phyloP scores from a whole-genome alignment of 2,113 vertebrate species.

The Panurus biarmicus region DNA sequence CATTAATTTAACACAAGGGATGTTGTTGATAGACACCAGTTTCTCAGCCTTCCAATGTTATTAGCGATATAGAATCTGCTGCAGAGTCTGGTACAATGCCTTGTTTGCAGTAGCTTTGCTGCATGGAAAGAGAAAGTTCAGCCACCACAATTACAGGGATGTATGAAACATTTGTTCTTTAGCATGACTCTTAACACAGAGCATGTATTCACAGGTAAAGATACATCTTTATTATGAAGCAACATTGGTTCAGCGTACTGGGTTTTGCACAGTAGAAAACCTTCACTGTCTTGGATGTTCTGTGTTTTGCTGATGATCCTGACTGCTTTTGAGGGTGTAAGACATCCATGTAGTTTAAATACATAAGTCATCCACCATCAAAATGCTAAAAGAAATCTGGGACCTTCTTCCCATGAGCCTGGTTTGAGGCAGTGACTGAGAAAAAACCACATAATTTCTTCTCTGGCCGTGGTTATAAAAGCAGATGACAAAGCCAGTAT shows the following conservation, averaged over 20 bases:
- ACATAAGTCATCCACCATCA: background rate
- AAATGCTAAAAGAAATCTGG: background rate
- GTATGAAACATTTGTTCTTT: background rate
- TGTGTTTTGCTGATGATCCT: background rate
- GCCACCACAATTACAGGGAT: background rate
- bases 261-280: background rate
- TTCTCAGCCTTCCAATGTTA: constrained; percentile 31
- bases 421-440: background rate
- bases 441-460: background rate
- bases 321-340: background rate
- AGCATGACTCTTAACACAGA: background rate
- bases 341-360: background rate
- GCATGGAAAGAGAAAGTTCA: background rate
- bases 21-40: constrained; percentile 29
- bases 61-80: background rate
- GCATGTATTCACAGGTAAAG: background rate
- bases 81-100: background rate
- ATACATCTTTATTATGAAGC: background rate
- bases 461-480: background rate
- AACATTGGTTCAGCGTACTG: background rate
- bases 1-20: constrained; percentile 38
- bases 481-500: background rate
- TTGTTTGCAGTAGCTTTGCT: background rate
- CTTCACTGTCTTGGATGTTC: background rate
- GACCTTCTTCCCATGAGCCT: background rate